Conservation (phyloP, 2,797 vertebrate species). For the Cyclopterus lumpus region DNA sequence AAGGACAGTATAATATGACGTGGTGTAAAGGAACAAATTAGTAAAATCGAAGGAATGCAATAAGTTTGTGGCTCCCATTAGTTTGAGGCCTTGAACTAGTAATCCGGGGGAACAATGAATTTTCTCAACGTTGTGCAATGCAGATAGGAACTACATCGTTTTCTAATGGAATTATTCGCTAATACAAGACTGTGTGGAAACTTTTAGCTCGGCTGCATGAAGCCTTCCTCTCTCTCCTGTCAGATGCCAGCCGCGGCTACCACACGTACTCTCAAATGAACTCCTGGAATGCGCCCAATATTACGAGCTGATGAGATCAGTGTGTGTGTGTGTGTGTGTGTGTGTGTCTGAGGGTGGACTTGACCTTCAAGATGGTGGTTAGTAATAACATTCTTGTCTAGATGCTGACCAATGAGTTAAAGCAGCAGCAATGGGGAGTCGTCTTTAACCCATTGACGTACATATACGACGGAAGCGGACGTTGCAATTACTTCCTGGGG, state of each 20-base stretch:
- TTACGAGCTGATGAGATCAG: slow-evolving; percentile 26
- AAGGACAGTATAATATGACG: not conserved
- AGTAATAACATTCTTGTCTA: slow-evolving; percentile 9
- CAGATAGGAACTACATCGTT: not conserved
- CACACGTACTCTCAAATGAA: slow-evolving; percentile 26
- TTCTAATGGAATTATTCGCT: not conserved
- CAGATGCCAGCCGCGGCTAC: slow-evolving; percentile 20
- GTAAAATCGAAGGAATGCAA: not conserved
- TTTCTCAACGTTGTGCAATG: not conserved
- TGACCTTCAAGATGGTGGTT: slow-evolving; percentile 4
- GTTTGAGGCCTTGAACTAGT: slow-evolving; percentile 15
- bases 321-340: not conserved
- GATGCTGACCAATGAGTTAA: slow-evolving; percentile 21
- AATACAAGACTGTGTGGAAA: not conserved
- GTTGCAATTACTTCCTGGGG: too few species aligned
- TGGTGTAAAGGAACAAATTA: not conserved
- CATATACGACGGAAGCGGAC: too few species aligned
- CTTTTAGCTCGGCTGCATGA: not conserved
- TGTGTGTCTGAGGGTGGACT: not conserved
- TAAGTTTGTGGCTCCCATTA: not conserved
- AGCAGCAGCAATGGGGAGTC: not conserved
- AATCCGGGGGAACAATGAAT: not conserved
- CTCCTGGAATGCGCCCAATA: slow-evolving; percentile 28
- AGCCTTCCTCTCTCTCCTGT: not conserved
- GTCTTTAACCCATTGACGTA: too few species aligned